These are phyloP conservation scores for Drosophila melanocephala DNA, from an alignment of 2,888 invertebrate genomes.

Conservation along the genomic window DNA sequence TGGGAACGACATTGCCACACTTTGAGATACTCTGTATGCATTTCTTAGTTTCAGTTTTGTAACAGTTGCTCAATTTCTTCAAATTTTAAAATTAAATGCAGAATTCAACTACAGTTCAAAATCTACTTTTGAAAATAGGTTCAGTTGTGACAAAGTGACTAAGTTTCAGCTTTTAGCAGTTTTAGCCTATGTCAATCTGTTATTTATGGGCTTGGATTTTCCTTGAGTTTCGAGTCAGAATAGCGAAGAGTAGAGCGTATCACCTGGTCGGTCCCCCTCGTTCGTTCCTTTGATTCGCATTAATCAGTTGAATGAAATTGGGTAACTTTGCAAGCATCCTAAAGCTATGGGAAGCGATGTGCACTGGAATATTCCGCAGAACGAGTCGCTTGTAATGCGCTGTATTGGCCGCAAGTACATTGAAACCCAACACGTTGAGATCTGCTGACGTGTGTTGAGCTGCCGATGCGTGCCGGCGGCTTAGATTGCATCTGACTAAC, in stretches of 20 bases:
- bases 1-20: not conserved
- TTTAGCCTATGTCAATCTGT: not conserved
- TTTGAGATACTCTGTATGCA: slow-evolving; percentile 29
- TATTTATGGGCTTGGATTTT: not conserved
- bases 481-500: slow-evolving; percentile 55
- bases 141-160: not conserved
- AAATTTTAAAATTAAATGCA: not conserved
- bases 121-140: not conserved
- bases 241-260: not conserved
- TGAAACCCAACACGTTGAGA: slow-evolving; percentile 6
- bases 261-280: not conserved
- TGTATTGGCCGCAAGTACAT: not conserved
- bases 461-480: slow-evolving; percentile 51
- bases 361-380: not conserved
- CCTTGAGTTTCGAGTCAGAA: not conserved
- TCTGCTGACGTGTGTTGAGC: slow-evolving; percentile 31
- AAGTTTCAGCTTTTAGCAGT: not conserved
- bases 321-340: not conserved
- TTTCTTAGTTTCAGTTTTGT: not conserved
- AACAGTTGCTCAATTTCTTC: not conserved
- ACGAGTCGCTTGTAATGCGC: not conserved
- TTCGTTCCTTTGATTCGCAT: not conserved
- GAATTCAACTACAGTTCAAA: no score
- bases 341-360: not conserved
- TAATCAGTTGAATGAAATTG: not conserved